phyloP scores from a whole-genome alignment of 2,113 vertebrate species.

The Delphinapterus leucas region DNA sequence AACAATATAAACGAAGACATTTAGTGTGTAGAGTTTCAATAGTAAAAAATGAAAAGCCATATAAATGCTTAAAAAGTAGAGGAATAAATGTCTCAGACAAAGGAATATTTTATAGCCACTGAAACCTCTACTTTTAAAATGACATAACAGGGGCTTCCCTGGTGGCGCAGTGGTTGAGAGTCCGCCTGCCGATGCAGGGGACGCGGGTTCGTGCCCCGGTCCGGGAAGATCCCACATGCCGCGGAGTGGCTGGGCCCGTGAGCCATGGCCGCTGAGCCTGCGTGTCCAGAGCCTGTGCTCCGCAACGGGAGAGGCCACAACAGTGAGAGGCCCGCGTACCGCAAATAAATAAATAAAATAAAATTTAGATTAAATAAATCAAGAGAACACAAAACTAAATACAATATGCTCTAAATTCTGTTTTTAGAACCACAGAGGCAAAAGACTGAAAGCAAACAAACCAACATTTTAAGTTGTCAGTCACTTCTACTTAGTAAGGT shows the following conservation, averaged over 20 bases:
- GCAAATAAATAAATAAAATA: too few relatives aligned
- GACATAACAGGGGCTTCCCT: background rate
- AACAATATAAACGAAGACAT: background rate
- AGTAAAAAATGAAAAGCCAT: background rate
- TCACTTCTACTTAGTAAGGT: background rate
- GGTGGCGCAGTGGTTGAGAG: too few relatives aligned
- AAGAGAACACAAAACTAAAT: background rate
- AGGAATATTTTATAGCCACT: background rate
- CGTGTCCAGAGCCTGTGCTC: too few relatives aligned
- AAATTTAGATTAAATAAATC: background rate
- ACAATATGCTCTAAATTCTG: background rate
- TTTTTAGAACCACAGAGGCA: background rate
- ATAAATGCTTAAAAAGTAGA: background rate
- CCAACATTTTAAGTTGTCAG: background rate
- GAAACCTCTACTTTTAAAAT: background rate
- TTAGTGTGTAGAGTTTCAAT: background rate
- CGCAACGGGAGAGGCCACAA: too few relatives aligned
- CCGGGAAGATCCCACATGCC: too few relatives aligned
- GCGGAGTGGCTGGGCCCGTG: too few relatives aligned
- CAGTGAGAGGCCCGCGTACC: too few relatives aligned
- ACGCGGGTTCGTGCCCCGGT: too few relatives aligned
- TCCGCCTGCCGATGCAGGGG: too few relatives aligned
- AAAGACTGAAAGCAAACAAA: background rate
- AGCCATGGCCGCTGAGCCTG: too few relatives aligned
- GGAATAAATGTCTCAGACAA: background rate